These are phyloP conservation scores for Bovichtus variegatus DNA, from an alignment of 2,797 vertebrate genomes.

Conservation along the genomic window DNA sequence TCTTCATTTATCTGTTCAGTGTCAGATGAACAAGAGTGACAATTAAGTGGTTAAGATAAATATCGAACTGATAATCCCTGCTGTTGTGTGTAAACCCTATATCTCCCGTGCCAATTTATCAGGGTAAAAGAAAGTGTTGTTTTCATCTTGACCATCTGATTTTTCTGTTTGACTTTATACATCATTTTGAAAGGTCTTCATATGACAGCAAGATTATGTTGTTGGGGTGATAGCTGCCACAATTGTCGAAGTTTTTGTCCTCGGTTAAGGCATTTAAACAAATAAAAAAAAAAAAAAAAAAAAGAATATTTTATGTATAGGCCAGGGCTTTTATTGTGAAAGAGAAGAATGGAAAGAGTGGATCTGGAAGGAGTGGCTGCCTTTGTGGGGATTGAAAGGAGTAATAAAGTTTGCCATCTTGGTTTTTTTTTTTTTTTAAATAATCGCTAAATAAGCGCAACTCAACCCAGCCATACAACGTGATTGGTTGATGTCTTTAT, in stretches of 20 bases:
- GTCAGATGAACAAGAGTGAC: slow-evolving; percentile 16
- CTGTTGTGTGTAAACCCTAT: neutral
- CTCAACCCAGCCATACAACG: no score
- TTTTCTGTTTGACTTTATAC: slow-evolving; percentile 42
- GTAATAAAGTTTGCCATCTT: no score
- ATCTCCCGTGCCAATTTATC: slow-evolving; percentile 22
- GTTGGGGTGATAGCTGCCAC: slow-evolving; percentile 25
- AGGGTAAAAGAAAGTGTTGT: neutral
- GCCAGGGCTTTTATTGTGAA: no score
- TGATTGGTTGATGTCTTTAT: no score
- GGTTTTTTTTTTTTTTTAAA: no score
- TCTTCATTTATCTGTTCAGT: slow-evolving; percentile 41
- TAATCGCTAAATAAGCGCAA: no score
- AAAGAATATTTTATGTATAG: no score
- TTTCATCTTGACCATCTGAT: slow-evolving; percentile 29
- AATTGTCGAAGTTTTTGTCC: slow-evolving; percentile 23
- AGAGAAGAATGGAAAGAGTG: no score
- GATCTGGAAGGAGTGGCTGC: no score
- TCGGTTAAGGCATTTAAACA: no score
- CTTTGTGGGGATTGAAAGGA: no score
- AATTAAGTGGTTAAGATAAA: slow-evolving; percentile 38
- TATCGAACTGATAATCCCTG: slow-evolving; percentile 21
- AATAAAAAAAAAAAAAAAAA: no score
- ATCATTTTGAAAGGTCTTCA: slow-evolving; percentile 49
- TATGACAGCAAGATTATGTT: slow-evolving; percentile 36